Conservation (phyloP, 2,797 vertebrate species). For the Xenentodon cancila region DNA sequence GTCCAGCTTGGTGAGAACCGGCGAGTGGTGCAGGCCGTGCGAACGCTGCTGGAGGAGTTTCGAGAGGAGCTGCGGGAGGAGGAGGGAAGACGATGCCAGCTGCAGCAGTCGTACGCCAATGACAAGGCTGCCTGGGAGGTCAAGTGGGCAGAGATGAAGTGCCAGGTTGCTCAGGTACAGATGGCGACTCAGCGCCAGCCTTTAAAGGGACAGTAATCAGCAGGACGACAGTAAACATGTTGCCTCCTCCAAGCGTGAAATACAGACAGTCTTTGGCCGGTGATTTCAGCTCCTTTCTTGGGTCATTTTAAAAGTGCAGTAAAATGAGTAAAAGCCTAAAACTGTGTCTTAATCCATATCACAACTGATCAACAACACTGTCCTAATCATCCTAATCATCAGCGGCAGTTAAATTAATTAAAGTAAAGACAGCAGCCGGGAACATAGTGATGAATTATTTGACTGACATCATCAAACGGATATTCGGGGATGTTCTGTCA, state of each 20-base stretch:
- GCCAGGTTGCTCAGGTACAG: conserved; percentile 89
- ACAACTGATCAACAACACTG: too few species aligned
- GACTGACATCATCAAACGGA: too few species aligned
- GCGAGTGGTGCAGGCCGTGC: conserved; percentile 87
- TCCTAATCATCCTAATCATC: too few species aligned
- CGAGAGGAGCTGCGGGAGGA: conserved; percentile 89
- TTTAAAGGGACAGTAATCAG: conserved; percentile 54
- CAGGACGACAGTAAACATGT: conserved; percentile 53
- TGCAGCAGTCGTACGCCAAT: conserved; percentile 90
- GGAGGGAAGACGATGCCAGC: conserved; percentile 82
- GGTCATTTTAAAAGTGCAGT: too few species aligned
- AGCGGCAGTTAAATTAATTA: too few species aligned
- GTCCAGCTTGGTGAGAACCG: conserved; percentile 88
- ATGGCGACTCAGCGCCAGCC: conserved; percentile 60
- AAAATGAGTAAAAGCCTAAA: too few species aligned
- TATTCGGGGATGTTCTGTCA: too few species aligned
- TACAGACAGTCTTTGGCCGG: too few species aligned
- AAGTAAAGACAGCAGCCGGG: too few species aligned
- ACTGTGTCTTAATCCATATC: too few species aligned
- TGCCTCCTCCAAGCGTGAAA: conserved; percentile 5
- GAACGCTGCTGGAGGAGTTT: conserved; percentile 92
- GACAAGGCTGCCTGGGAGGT: conserved; percentile 96
- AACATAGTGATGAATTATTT: too few species aligned
- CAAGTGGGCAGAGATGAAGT: conserved; percentile 89
- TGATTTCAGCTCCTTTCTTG: too few species aligned